Base-by-base conservation (phyloP, 2,113 vertebrate genomes). In the Etheostoma cragini region DNA sequence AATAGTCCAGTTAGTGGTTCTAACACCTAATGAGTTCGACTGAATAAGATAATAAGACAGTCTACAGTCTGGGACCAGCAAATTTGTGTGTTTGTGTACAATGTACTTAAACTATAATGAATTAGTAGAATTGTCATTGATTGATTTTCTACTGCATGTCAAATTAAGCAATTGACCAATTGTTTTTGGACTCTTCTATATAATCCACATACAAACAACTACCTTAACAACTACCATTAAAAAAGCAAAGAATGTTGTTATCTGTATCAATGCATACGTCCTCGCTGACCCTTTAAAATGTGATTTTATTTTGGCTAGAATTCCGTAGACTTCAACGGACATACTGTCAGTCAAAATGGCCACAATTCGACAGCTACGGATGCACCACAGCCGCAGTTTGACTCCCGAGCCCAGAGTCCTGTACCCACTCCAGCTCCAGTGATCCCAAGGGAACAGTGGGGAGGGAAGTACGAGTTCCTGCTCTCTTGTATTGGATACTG, bases 401-500 rank as follows among this genome's bases (percentile, higher is more conserved):
- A 78, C 6, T 77, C 76, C 12, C 77, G 4, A 24, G 1, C 70
- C 5, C 56, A 56, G 2, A 74, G 78, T n/a, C 83, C 79, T 1
- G 13, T 12, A 1, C 76, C 77, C 1, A 2, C 72, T 45, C 12
- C 79, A 11, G 6, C 22, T 21, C 22, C 2, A 0, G 24, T 13
- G 0, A 26, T 77, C 66, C 85, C 60, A 0, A 90, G 94, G 72
- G 95, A 94, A 46, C 95, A 95, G 62, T 96, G 96, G 96, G 94
- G 93, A 0, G 87, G 95, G 26, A 96, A 95, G 82, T 93, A 95
- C 3, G 92, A 96, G 86, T 96, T 97, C 91, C 92, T 97, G 82
- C 95, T 97, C 15, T 96, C 95, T 84, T 97, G 95, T 73, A 81
- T 97, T 0, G 96, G 96, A 12, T 96, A 96, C 86, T 96, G 95